Evolutionary conservation across 2,113 vertebrate genomes (phyloP).

Genomic region (Emydocephalus ijimae): DNA sequence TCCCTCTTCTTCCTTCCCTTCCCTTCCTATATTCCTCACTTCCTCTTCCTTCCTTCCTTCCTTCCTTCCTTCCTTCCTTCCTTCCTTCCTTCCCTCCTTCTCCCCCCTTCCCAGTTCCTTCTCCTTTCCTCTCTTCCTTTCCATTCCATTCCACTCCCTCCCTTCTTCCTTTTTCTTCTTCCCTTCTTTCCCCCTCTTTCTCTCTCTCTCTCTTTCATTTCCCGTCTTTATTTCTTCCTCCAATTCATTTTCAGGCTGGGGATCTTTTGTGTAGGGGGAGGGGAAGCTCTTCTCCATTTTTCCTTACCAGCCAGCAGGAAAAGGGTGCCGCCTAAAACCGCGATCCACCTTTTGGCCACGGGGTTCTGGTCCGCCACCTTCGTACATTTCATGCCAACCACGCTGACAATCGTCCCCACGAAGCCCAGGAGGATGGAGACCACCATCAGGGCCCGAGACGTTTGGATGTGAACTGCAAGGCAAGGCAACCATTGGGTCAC

Average conservation of each 20-base stretch:
- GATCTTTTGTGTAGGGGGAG: too few species aligned
- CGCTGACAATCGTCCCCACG: constrained; percentile 87
- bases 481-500: not conserved
- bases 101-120: too few species aligned
- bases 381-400: constrained; percentile 97
- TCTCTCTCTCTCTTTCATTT: not conserved
- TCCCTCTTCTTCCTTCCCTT: too few species aligned
- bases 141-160: too few species aligned
- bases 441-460: constrained; percentile 92
- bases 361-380: constrained; percentile 94
- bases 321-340: constrained; percentile 84
- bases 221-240: not conserved
- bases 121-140: too few species aligned
- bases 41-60: too few species aligned
- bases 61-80: too few species aligned
- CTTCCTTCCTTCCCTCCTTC: too few species aligned
- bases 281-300: not conserved
- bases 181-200: too few species aligned
- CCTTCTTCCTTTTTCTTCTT: too few species aligned
- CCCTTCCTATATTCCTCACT: too few species aligned
- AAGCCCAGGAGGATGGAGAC: constrained; percentile 92
- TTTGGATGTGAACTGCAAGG: constrained; percentile 89
- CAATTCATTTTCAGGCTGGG: not conserved
- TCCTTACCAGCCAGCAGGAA: constrained; percentile 87
- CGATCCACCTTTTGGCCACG: constrained; percentile 83